These are phyloP conservation scores for Phaethornis superciliosus DNA, from an alignment of 2,113 vertebrate genomes.

Conservation along the genomic window DNA sequence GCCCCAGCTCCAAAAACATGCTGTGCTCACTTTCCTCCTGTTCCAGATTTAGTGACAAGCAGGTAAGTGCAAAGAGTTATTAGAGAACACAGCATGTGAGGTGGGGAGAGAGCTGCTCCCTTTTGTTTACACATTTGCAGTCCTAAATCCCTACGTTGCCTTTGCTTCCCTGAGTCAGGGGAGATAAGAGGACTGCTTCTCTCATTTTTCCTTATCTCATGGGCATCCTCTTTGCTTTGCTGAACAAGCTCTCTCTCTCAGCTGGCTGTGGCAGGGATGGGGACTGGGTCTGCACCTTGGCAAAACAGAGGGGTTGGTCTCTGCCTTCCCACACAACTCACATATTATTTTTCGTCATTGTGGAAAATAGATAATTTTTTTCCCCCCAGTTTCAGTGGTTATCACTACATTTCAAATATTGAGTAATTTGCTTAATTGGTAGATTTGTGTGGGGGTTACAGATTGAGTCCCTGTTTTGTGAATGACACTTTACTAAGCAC, in stretches of 20 bases:
- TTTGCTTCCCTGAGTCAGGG: neutral
- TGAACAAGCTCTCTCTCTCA: slow-evolving; percentile 16
- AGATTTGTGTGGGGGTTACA: neutral
- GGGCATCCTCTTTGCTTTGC: neutral
- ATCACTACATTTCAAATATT: neutral
- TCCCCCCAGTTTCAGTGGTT: accelerated
- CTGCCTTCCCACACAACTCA: neutral
- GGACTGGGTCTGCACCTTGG: accelerated
- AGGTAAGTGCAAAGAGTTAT: neutral
- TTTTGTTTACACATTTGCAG: neutral
- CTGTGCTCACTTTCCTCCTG: neutral
- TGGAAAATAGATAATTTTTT: accelerated
- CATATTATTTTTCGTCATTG: neutral
- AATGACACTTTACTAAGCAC: neutral
- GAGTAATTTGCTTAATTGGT: neutral
- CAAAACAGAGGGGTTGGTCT: neutral
- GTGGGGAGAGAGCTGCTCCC: neutral
- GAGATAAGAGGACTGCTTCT: neutral
- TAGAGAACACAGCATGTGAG: neutral
- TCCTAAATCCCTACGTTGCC: neutral
- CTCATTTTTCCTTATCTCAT: slow-evolving; percentile 25
- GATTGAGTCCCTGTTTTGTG: neutral
- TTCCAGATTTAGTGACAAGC: neutral
- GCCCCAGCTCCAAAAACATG: neutral
- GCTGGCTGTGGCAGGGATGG: neutral